These are phyloP conservation scores for Lordiphosa mommai DNA, from an alignment of 1,140 invertebrate genomes.

Conservation along the genomic window DNA sequence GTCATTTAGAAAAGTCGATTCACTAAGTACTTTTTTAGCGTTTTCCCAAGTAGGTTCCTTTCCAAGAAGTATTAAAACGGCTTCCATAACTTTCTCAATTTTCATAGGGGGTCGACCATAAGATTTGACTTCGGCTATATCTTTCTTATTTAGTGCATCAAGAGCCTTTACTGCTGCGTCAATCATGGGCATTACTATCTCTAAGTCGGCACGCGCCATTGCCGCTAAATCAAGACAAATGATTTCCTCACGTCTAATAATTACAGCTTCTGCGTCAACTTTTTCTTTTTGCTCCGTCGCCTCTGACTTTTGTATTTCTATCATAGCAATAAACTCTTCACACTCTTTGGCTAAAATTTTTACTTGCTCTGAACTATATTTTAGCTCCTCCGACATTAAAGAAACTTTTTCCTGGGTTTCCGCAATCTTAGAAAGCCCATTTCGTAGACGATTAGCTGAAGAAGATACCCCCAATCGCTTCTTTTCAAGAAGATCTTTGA, in stretches of 20 bases:
- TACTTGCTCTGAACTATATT: constrained; percentile 86
- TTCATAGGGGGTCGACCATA: constrained; percentile 90
- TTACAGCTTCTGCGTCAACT: constrained; percentile 84
- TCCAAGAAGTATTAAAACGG: constrained; percentile 90
- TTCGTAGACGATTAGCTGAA: constrained; percentile 86
- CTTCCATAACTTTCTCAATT: constrained; percentile 94
- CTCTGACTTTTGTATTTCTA: constrained; percentile 88
- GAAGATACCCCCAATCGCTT: constrained; percentile 86
- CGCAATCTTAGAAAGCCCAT: constrained; percentile 89
- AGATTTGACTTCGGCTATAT: constrained; percentile 92
- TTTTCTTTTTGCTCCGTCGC: constrained; percentile 88
- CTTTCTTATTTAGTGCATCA: constrained; percentile 92
- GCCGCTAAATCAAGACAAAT: constrained; percentile 89
- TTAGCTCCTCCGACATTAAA: constrained; percentile 89
- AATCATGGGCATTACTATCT: constrained; percentile 90
- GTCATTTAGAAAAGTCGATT: constrained; percentile 87
- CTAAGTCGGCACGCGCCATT: constrained; percentile 88
- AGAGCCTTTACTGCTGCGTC: constrained; percentile 90
- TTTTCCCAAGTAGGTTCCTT: constrained; percentile 91
- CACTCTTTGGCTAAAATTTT: constrained; percentile 72
- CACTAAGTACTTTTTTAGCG: constrained; percentile 90
- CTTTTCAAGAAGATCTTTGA: constrained; percentile 88
- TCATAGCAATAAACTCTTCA: constrained; percentile 85
- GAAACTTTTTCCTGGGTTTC: constrained; percentile 88
- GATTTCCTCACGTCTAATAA: constrained; percentile 89